Percentiles rank a stretch among this genome's conserved stretches.
These are phyloP conservation scores for Phenganax marumi DNA, from an alignment of 92 coral and sea anemone genomes.

Conservation along the genomic window DNA sequence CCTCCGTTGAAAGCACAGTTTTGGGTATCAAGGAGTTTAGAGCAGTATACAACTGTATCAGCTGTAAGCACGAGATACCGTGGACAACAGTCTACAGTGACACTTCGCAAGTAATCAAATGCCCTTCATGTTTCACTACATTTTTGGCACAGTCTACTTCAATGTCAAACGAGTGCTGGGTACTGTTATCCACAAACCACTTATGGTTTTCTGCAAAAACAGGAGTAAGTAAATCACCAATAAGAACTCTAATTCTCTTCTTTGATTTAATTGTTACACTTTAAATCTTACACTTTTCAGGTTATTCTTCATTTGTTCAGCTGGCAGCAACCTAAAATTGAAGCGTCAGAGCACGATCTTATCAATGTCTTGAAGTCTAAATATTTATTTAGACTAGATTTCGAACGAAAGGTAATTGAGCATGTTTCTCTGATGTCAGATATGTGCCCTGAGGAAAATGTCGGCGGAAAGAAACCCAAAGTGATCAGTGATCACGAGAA, in stretches of 20 bases:
- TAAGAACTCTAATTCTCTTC: background rate
- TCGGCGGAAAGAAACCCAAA: background rate
- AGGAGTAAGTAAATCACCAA: background rate
- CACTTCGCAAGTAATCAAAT: background rate
- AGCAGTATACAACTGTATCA: background rate
- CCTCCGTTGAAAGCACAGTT: background rate
- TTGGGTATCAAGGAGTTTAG: background rate
- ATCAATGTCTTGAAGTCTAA: slow-evolving; percentile 5
- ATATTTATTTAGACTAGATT: slow-evolving; percentile 3
- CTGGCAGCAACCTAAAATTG: slow-evolving; percentile 2
- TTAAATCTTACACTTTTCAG: background rate
- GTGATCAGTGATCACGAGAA: background rate
- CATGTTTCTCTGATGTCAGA: background rate
- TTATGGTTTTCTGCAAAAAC: slow-evolving; percentile 3
- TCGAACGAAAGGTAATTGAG: slow-evolving; percentile 14
- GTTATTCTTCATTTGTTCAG: slow-evolving; percentile 15
- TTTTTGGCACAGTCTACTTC: slow-evolving; percentile 4
- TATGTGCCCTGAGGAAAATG: background rate
- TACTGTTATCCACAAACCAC: background rate
- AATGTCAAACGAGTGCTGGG: background rate
- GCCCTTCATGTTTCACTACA: slow-evolving; percentile 12
- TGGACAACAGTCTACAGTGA: background rate
- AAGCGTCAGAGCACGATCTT: background rate
- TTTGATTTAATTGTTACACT: background rate
- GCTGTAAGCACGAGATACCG: background rate